Evolutionary conservation across 2,888 invertebrate genomes (phyloP).

Genomic region (Oxystoma pomonae): DNA sequence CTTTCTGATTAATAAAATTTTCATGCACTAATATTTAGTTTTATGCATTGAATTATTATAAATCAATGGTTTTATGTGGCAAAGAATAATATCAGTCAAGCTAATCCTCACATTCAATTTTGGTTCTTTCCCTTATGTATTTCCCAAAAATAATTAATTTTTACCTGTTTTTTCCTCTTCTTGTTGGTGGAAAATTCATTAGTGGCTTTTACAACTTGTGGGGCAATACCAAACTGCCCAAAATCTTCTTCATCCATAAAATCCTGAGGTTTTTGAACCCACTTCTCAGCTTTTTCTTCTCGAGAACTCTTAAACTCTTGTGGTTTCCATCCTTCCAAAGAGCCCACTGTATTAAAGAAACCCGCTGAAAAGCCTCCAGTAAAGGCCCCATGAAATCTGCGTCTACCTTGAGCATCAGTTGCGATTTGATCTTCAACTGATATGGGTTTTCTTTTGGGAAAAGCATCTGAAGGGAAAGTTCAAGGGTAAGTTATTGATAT

Average conservation of each 20-base stretch:
- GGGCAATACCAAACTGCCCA: slow-evolving; percentile 93
- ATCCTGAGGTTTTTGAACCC: slow-evolving; percentile 75
- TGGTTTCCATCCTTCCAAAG: slow-evolving; percentile 93
- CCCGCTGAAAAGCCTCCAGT: slow-evolving; percentile 97
- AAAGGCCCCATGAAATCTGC: slow-evolving; percentile 97
- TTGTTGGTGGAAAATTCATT: slow-evolving; percentile 62
- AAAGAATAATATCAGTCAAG: background rate
- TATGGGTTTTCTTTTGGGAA: slow-evolving; percentile 76
- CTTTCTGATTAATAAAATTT: too few species aligned
- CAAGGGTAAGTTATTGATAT: too few species aligned
- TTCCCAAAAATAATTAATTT: too few species aligned
- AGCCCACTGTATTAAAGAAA: slow-evolving; percentile 94
- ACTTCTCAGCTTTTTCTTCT: slow-evolving; percentile 57
- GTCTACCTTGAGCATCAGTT: slow-evolving; percentile 80
- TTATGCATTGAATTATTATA: too few species aligned
- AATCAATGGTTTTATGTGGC: too few species aligned
- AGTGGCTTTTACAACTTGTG: slow-evolving; percentile 75
- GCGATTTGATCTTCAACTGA: slow-evolving; percentile 84
- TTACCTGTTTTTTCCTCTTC: slow-evolving; percentile 45
- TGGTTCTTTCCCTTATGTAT: slow-evolving; percentile 7
- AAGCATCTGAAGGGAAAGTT: slow-evolving; percentile 71
- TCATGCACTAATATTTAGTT: too few species aligned
- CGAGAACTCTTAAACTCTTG: slow-evolving; percentile 87
- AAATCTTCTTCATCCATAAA: slow-evolving; percentile 99
- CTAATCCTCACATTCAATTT: background rate